These are phyloP conservation scores for Campylorhamphus procurvoides DNA, from an alignment of 2,113 vertebrate genomes.

Conservation along the genomic window DNA sequence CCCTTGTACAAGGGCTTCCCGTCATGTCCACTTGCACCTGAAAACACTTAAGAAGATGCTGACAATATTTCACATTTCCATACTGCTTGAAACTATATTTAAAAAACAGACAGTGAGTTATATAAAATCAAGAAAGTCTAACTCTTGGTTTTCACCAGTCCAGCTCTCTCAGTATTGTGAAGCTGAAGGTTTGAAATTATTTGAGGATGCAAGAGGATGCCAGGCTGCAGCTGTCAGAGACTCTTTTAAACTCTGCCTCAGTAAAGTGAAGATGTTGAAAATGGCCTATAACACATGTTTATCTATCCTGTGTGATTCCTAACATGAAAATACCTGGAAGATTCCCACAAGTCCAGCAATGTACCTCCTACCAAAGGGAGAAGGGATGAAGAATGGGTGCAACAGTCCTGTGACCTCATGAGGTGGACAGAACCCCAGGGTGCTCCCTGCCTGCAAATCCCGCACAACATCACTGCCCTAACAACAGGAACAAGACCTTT, in stretches of 20 bases:
- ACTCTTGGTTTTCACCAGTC: neutral
- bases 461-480: neutral
- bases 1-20: neutral
- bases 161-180: neutral
- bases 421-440: neutral
- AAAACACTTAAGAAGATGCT: neutral
- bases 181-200: neutral
- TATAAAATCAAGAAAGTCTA: neutral
- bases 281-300: neutral
- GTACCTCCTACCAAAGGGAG: accelerated
- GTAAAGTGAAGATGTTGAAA: neutral
- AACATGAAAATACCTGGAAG: neutral
- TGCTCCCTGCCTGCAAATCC: neutral
- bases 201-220: neutral
- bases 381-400: neutral
- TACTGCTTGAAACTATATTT: neutral
- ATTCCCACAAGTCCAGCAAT: neutral
- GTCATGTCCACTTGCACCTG: neutral
- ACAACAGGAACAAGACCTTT: neutral
- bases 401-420: neutral
- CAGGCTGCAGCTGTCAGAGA: neutral
- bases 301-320: neutral
- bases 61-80: neutral
- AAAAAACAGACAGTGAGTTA: neutral
- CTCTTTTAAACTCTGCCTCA: neutral